A percentile compares a stretch with the other conserved stretches of the same genome.
Conservation (phyloP, 2,797 vertebrate species). For the Pangasius krempfi region DNA sequence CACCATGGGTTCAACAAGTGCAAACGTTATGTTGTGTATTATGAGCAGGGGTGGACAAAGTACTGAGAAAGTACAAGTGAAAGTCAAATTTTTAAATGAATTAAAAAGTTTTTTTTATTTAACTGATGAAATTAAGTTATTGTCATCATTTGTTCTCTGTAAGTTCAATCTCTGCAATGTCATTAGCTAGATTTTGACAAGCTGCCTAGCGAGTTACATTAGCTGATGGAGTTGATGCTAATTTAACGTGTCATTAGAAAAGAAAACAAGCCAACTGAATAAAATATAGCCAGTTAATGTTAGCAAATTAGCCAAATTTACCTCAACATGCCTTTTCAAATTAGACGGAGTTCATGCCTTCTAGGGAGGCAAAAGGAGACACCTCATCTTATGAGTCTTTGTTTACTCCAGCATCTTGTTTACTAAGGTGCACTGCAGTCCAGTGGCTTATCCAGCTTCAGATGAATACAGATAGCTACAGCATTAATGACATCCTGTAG, state of each 20-base stretch:
- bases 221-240: background rate
- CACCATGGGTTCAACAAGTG: constrained; percentile 26
- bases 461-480: too few species aligned
- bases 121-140: background rate
- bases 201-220: background rate
- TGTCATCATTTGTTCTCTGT: background rate
- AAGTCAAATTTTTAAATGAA: background rate
- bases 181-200: background rate
- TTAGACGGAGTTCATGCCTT: background rate
- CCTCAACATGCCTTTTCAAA: background rate
- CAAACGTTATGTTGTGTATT: constrained; percentile 16
- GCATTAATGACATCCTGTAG: background rate
- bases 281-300: background rate
- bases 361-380: background rate
- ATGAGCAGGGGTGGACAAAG: background rate
- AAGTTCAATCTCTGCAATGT: background rate
- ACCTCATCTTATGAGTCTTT: background rate
- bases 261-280: background rate
- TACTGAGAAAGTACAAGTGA: background rate
- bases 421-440: background rate
- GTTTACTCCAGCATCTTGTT: background rate
- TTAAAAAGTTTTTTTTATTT: too few species aligned
- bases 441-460: background rate
- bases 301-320: constrained; percentile 6
- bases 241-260: background rate